A percentile compares a stretch with the other conserved stretches of the same genome.
phyloP scores from a whole-genome alignment of 2,888 invertebrate genomes.

The Clostera curtula region DNA sequence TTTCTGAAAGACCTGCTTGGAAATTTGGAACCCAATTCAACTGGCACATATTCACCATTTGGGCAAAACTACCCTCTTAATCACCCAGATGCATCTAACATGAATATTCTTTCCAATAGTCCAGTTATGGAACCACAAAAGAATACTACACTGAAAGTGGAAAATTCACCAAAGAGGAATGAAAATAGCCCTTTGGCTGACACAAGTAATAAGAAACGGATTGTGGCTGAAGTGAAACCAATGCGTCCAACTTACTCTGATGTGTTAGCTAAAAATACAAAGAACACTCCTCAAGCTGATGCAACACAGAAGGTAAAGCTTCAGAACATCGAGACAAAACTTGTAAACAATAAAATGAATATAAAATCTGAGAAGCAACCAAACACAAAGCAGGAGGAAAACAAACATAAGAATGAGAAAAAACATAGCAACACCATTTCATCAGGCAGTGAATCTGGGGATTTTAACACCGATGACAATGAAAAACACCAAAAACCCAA shows the following conservation, averaged over 20 bases:
- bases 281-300: slow-evolving; percentile 64
- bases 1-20: slow-evolving; percentile 82
- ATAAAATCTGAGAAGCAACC: slow-evolving; percentile 53
- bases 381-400: slow-evolving; percentile 42
- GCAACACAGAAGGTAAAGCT: slow-evolving; percentile 58
- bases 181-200: slow-evolving; percentile 67
- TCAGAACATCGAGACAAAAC: slow-evolving; percentile 57
- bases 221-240: slow-evolving; percentile 89
- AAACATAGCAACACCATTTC: slow-evolving; percentile 55
- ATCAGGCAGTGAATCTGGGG: slow-evolving; percentile 69
- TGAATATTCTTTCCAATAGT: slow-evolving; percentile 45
- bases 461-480: slow-evolving; percentile 56
- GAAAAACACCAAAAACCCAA: slow-evolving; percentile 54
- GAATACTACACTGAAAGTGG: slow-evolving; percentile 37
- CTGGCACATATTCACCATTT: slow-evolving; percentile 84
- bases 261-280: slow-evolving; percentile 82
- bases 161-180: slow-evolving; percentile 58
- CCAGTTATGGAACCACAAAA: slow-evolving; percentile 38
- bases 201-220: slow-evolving; percentile 78
- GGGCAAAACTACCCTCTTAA: slow-evolving; percentile 76
- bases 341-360: slow-evolving; percentile 46
- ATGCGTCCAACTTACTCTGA: slow-evolving; percentile 92
- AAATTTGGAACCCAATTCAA: slow-evolving; percentile 82
- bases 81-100: slow-evolving; percentile 56
- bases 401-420: slow-evolving; percentile 53